Evolutionary conservation across 2,113 vertebrate species (phyloP).

Genomic region (Gymnarchus niloticus): DNA sequence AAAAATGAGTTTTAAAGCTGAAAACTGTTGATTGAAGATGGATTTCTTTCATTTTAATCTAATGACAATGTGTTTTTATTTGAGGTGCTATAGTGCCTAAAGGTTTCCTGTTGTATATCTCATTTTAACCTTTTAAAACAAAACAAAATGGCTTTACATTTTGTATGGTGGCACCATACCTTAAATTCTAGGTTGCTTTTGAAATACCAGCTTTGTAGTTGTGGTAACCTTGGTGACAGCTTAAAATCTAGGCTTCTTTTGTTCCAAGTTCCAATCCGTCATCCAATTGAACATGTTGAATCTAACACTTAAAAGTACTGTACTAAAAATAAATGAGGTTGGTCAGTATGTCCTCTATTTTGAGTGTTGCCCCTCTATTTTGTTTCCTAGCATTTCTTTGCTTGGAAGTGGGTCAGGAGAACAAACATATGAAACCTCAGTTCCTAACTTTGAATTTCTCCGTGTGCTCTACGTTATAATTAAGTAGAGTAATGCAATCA

Average conservation of each 20-base stretch:
- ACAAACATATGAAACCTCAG: neutral
- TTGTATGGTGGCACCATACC: conserved; percentile 41
- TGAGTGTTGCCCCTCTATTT: conserved; percentile 32
- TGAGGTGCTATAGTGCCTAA: conserved; percentile 54
- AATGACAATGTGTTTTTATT: conserved; percentile 44
- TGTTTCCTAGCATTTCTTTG: neutral
- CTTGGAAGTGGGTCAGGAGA: neutral
- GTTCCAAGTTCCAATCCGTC: conserved; percentile 53
- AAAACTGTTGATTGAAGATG: conserved; percentile 30
- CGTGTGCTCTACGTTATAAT: neutral
- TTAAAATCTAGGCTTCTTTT: conserved; percentile 61
- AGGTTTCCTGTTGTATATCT: conserved; percentile 40
- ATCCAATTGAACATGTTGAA: conserved; percentile 60
- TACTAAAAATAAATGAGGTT: conserved; percentile 62
- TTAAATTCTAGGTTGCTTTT: conserved; percentile 50
- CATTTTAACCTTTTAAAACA: conserved; percentile 48
- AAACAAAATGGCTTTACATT: conserved; percentile 44
- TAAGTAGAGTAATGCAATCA: too few relatives aligned
- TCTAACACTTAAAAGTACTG: conserved; percentile 71
- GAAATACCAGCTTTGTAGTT: conserved; percentile 59
- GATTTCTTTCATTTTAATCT: conserved; percentile 54
- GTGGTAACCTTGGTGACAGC: conserved; percentile 64
- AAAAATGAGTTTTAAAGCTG: conserved; percentile 37
- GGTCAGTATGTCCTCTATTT: conserved; percentile 47
- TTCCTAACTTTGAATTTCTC: neutral